Percentiles rank a stretch among this genome's conserved stretches.
Conservation (phyloP, 2,797 vertebrate species). For the Dallia pectoralis region DNA sequence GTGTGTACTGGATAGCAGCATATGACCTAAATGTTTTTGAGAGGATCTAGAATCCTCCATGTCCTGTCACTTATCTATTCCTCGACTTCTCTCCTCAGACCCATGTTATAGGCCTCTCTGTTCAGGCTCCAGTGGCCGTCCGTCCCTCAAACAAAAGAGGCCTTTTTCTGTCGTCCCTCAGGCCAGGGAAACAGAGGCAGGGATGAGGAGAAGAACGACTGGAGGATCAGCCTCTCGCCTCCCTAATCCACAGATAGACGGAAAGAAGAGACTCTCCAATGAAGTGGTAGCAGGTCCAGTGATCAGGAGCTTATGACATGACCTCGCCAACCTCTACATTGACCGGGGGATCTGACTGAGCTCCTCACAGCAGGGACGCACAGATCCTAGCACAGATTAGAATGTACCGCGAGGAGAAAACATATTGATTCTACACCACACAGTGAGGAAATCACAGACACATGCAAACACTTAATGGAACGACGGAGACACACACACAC, state of each 20-base stretch:
- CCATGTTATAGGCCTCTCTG: constrained; percentile 26
- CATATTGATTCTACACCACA: neutral
- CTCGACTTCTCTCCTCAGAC: constrained; percentile 31
- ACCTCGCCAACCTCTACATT: constrained; percentile 57
- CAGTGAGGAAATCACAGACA: neutral
- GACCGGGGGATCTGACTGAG: constrained; percentile 48
- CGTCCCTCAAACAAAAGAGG: constrained; percentile 58
- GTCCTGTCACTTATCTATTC: neutral
- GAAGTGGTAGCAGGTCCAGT: constrained; percentile 70
- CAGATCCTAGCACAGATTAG: constrained; percentile 11
- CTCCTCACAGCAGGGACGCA: constrained; percentile 58
- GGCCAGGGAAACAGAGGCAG: constrained; percentile 54
- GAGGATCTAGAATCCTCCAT: neutral
- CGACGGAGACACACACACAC: constrained; percentile 17
- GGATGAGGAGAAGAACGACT: constrained; percentile 53
- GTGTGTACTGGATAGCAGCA: neutral
- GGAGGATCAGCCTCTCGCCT: constrained; percentile 69
- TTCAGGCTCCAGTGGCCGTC: constrained; percentile 47
- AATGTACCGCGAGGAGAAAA: neutral
- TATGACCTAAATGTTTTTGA: neutral
- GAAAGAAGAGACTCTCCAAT: constrained; percentile 60
- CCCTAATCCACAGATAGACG: constrained; percentile 38
- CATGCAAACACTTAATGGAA: neutral
- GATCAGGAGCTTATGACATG: constrained; percentile 68
- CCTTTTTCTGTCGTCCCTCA: constrained; percentile 45